A percentile compares a stretch with the other conserved stretches of the same genome.
Conservation (phyloP, 2,797 vertebrate species). For the Arrhamphus sclerolepis region DNA sequence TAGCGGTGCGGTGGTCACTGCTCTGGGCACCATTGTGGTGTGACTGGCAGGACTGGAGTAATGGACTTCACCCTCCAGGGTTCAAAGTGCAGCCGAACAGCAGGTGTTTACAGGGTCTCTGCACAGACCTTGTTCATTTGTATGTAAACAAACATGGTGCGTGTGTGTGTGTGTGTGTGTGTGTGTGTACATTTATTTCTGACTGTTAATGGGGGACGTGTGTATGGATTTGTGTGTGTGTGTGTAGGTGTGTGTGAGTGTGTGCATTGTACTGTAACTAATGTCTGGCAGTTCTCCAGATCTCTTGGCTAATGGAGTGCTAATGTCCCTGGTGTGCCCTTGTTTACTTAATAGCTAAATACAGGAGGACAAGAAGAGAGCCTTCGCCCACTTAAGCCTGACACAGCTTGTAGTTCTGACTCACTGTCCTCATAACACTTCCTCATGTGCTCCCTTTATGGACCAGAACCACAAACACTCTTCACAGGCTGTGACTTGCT, state of each 20-base stretch:
- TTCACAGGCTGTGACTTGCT: background rate
- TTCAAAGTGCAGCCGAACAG: conserved; percentile 12
- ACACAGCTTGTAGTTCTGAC: conserved; percentile 31
- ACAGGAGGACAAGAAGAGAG: conserved; percentile 46
- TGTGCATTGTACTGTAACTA: conserved; percentile 19
- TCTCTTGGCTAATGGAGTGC: conserved; percentile 55
- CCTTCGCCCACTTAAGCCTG: conserved; percentile 42
- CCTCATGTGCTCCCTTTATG: conserved; percentile 17
- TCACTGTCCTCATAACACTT: conserved; percentile 33
- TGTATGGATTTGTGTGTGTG: conserved; percentile 1
- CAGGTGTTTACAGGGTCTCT: conserved; percentile 20
- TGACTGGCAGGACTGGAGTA: conserved; percentile 42
- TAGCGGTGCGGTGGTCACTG: conserved; percentile 30
- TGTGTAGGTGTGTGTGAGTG: conserved; percentile 6
- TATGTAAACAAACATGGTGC: conserved; percentile 27
- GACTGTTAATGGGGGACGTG: conserved; percentile 1
- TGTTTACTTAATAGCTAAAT: conserved; percentile 66
- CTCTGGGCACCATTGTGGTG: background rate
- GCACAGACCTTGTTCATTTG: conserved; percentile 5
- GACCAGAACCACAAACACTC: conserved; percentile 14
- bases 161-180: conserved; percentile 6
- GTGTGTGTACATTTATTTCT: background rate
- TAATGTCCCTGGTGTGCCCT: conserved; percentile 55
- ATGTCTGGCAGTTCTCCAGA: conserved; percentile 51
- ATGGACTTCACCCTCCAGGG: conserved; percentile 14